Evolutionary conservation across 2,888 invertebrate genomes (phyloP).

Genomic region (Lomographa bimaculata): DNA sequence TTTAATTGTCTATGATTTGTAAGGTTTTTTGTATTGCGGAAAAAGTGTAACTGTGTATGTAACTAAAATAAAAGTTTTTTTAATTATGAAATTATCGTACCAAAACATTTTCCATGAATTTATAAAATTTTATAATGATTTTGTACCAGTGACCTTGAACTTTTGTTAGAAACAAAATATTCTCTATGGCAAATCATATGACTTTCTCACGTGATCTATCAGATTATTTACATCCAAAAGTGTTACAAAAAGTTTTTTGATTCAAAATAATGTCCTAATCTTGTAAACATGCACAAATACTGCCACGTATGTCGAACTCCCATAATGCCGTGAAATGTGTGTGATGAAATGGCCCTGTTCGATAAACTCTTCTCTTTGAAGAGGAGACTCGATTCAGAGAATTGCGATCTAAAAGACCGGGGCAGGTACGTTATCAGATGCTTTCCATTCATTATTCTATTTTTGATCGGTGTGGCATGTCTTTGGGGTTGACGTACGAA

Average conservation of each 20-base stretch:
- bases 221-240: slow-evolving; percentile 58
- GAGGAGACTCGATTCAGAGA: slow-evolving; percentile 76
- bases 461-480: slow-evolving; percentile 53
- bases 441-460: slow-evolving; percentile 67
- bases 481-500: slow-evolving; percentile 57
- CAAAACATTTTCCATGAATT: too few relatives aligned
- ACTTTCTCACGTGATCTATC: slow-evolving; percentile 77
- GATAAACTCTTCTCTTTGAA: slow-evolving; percentile 88
- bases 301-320: slow-evolving; percentile 38
- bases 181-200: slow-evolving; percentile 78
- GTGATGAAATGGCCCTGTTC: slow-evolving; percentile 88
- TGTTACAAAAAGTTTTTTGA: slow-evolving; percentile 44
- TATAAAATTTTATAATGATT: too few relatives aligned
- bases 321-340: slow-evolving; percentile 58
- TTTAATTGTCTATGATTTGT: too few relatives aligned
- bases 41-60: too few relatives aligned
- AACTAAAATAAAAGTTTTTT: too few relatives aligned
- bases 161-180: slow-evolving; percentile 39
- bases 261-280: slow-evolving; percentile 3
- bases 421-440: slow-evolving; percentile 75
- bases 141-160: slow-evolving; percentile 55
- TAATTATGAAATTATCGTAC: too few relatives aligned
- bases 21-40: too few relatives aligned
- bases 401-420: slow-evolving; percentile 68
- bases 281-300: slow-evolving; percentile 35